phyloP scores from a whole-genome alignment of 2,113 vertebrate species.

The Cephalopholis sonnerati region DNA sequence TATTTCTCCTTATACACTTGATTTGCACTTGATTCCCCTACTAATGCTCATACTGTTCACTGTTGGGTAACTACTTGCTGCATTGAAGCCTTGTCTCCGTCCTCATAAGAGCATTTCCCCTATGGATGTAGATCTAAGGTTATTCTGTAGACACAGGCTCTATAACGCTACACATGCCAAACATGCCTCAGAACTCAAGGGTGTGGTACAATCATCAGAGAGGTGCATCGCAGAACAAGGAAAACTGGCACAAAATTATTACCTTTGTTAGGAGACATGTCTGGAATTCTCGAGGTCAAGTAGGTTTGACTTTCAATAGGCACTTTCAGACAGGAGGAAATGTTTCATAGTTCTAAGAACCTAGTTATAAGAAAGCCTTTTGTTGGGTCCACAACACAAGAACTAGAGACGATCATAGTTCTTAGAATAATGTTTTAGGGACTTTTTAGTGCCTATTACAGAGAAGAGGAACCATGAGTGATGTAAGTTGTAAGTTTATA shows the following conservation, averaged over 20 bases:
- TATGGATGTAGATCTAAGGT: slow-evolving; percentile 10
- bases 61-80: slow-evolving; percentile 25
- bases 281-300: slow-evolving; percentile 20
- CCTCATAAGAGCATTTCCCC: background rate
- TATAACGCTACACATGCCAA: background rate
- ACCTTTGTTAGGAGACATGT: slow-evolving; percentile 4
- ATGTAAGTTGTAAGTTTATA: too few species aligned
- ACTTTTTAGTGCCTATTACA: too few species aligned
- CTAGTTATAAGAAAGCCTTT: too few species aligned
- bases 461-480: too few species aligned
- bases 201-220: slow-evolving; percentile 1
- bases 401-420: too few species aligned
- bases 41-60: background rate
- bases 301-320: slow-evolving; percentile 1
- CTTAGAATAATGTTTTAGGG: too few species aligned
- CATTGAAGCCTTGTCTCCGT: background rate
- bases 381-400: too few species aligned
- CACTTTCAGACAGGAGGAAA: too few species aligned
- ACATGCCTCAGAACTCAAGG: background rate
- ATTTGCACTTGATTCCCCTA: background rate
- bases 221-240: background rate
- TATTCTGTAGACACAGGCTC: slow-evolving; percentile 26
- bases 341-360: too few species aligned
- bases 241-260: slow-evolving; percentile 19
- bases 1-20: background rate